Conservation (phyloP, 2,113 vertebrate genomes). For the Verasper variegatus region DNA sequence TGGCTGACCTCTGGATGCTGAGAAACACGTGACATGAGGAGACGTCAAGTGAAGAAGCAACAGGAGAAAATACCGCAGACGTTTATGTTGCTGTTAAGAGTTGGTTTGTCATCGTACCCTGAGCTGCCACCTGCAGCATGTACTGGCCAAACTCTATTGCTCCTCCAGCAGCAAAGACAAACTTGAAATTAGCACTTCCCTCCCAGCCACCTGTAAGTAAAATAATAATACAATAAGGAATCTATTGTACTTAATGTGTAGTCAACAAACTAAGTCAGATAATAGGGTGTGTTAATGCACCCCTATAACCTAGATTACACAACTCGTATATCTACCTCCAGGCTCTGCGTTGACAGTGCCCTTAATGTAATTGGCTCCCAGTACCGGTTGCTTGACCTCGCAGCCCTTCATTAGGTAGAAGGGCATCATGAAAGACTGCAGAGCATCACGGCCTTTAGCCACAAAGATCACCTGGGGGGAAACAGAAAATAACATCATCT, state of each 20-base stretch:
- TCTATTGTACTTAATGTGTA: background rate
- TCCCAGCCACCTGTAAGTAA: constrained; percentile 92
- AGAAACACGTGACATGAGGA: constrained; percentile 49
- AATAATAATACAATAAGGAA: background rate
- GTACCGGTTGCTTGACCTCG: constrained; percentile 96
- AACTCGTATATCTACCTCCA: constrained; percentile 82
- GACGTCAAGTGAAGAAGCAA: background rate
- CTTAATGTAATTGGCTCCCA: constrained; percentile 97
- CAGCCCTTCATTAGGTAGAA: constrained; percentile 97
- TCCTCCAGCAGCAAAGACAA: constrained; percentile 91
- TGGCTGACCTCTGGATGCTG: constrained; percentile 94
- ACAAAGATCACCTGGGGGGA: constrained; percentile 91
- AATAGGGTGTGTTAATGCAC: background rate
- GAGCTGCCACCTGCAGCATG: constrained; percentile 94
- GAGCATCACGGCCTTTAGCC: constrained; percentile 89
- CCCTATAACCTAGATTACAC: background rate
- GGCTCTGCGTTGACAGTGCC: constrained; percentile 90
- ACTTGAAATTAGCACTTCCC: constrained; percentile 88
- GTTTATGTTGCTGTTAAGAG: too few species aligned
- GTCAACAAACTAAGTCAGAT: background rate
- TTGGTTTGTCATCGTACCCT: constrained; percentile 81
- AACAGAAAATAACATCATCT: background rate
- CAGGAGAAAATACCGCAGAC: background rate
- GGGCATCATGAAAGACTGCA: constrained; percentile 98
- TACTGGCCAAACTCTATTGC: constrained; percentile 97